Conservation (phyloP, 1,140 invertebrate genomes). For the Orchesella cincta region DNA sequence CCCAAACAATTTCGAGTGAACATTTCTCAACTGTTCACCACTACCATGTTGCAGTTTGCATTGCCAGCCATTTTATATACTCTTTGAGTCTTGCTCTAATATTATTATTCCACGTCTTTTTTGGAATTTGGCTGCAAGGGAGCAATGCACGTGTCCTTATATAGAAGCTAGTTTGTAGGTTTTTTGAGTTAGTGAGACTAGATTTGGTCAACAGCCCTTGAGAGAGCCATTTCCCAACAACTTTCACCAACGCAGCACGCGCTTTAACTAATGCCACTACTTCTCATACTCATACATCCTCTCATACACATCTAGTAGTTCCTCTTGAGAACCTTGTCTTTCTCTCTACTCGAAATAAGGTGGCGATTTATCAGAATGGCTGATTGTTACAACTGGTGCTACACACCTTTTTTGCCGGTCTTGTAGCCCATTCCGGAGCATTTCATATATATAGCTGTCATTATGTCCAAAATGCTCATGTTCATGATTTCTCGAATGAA, state of each 20-base stretch:
- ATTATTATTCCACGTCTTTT: no score
- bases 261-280: neutral
- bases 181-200: neutral
- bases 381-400: slow-evolving; percentile 6
- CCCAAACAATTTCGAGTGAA: neutral
- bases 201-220: slow-evolving; percentile 25
- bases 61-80: no score
- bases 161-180: no score
- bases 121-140: no score
- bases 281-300: neutral
- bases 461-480: slow-evolving; percentile 8
- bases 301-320: neutral
- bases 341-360: neutral
- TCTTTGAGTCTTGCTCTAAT: no score
- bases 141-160: no score
- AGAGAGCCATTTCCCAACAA: slow-evolving; percentile 19
- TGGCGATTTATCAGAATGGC: slow-evolving; percentile 2
- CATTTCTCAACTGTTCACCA: neutral
- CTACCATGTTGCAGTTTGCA: no score
- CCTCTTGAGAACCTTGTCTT: neutral
- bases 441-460: neutral
- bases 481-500: neutral
- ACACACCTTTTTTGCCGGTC: neutral
- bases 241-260: neutral
- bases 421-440: neutral